Conservation (phyloP, 2,797 vertebrate species). For the Rhabdophis nuchalis region DNA sequence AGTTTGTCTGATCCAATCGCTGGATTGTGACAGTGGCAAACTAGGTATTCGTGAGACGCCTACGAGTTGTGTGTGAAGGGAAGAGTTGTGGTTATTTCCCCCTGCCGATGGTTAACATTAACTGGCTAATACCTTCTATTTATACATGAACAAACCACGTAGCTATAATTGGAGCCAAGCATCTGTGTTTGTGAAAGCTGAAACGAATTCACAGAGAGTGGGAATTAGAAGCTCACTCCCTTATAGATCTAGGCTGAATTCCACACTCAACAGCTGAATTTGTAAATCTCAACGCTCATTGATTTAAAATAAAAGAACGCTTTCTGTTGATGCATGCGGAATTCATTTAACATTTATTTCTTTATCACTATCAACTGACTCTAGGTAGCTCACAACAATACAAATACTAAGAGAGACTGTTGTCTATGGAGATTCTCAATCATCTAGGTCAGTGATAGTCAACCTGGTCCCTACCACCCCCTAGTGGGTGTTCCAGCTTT, state of each 20-base stretch:
- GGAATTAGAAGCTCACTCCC: not conserved
- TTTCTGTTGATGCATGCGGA: not conserved
- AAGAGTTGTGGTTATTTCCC: not conserved
- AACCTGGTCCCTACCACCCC: no score
- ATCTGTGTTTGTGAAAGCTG: not conserved
- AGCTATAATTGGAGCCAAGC: not conserved
- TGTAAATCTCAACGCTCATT: not conserved
- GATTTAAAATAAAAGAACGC: not conserved
- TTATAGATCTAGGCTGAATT: not conserved
- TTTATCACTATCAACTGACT: not conserved
- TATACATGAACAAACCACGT: not conserved
- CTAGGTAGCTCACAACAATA: not conserved
- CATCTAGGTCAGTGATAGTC: no score
- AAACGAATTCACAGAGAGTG: not conserved
- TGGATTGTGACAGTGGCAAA: no score
- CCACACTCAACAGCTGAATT: not conserved
- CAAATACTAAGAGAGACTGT: not conserved
- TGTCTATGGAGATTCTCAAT: not conserved
- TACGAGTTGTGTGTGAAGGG: not conserved
- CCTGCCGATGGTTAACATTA: not conserved
- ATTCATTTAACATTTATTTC: not conserved
- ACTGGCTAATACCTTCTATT: not conserved
- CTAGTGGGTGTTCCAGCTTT: no score
- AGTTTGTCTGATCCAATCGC: not conserved
- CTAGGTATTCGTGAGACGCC: not conserved